Conservation (phyloP, 2,888 invertebrate species). For the Apoda limacodes region DNA sequence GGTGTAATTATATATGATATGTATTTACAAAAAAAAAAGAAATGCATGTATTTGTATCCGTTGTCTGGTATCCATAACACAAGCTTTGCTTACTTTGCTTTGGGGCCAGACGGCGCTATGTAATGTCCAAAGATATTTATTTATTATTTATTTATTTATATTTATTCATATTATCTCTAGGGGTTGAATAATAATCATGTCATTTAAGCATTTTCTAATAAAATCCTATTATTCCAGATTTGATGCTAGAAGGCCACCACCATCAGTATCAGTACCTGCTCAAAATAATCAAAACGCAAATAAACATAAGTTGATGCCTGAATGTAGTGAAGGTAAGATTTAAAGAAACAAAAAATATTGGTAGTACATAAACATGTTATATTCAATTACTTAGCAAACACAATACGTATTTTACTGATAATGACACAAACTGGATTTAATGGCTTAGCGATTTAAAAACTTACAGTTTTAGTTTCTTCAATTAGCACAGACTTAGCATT, state of each 20-base stretch:
- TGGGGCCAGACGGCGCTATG: too few species aligned
- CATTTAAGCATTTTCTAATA: background rate
- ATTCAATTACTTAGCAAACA: too few species aligned
- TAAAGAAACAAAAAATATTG: too few species aligned
- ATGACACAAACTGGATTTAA: constrained; percentile 5
- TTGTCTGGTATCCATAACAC: constrained; percentile 1
- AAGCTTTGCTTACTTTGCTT: constrained; percentile 19
- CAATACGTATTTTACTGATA: too few species aligned
- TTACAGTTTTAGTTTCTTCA: background rate
- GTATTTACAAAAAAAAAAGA: too few species aligned
- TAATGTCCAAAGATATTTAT: too few species aligned
- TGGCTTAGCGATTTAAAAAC: background rate
- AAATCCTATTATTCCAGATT: constrained; percentile 26
- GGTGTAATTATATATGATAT: too few species aligned
- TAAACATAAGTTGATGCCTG: constrained; percentile 26
- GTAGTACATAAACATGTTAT: too few species aligned
- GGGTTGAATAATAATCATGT: background rate
- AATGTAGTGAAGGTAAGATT: constrained; percentile 29
- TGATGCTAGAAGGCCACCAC: constrained; percentile 44
- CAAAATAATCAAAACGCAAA: constrained; percentile 20
- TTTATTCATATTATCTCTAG: background rate
- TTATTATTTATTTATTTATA: constrained; percentile 20
- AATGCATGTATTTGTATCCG: too few species aligned
- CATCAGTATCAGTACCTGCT: constrained; percentile 26
- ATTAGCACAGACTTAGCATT: too few species aligned